Evolutionary conservation across 2,888 invertebrate species (phyloP), one percentile per base, ranked within the genome.

Genomic region (Muscina levida): DNA sequence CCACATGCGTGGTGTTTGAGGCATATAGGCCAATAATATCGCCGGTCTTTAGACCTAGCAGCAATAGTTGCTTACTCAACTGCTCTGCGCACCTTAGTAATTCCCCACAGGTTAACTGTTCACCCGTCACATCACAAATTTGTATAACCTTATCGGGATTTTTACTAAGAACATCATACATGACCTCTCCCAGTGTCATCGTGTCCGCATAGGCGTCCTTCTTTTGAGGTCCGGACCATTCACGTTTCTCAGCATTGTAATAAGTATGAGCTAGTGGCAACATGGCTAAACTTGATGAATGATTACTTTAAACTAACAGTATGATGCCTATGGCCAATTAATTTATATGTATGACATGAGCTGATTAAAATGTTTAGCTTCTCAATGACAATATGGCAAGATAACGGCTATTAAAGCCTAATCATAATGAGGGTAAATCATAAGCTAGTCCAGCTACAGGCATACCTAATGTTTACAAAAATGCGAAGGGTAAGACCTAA

Each of bases 1-100:
- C 84, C 2, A 88, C 74, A 72, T 87, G 84, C 0, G 84, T 85
- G 5, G 85, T 85, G 56, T 88, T 88, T 10, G 66, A 83, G 2
- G 88, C 87, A 3, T 85, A 85, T 1, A 89, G 83, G 11, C 88
- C 88, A 0, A 88, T 83, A 2, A 89, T 85, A 82, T 89, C 88
- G n/a, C 87, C 87, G 26, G 85, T 57, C 37, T 83, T 77, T 0
- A 85, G 24, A 19, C 82, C 80, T 1, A 82, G 4, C 19, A 51
- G 26, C n/a, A 66, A 11, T 0, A 83, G 56, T 70, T 72, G 78
- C 39, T 65, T 57, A 5, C 82, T 81, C 13, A 86, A 57, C 0
- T 85, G 82, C 19, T 85, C 85, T 15, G 86, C 85, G 37, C 86
- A 79, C 15, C 83, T 77, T 13, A 84, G 70, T 46, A 88, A 83